Evolutionary conservation across 2,113 vertebrate species (phyloP).

Genomic region (Uria aalge): DNA sequence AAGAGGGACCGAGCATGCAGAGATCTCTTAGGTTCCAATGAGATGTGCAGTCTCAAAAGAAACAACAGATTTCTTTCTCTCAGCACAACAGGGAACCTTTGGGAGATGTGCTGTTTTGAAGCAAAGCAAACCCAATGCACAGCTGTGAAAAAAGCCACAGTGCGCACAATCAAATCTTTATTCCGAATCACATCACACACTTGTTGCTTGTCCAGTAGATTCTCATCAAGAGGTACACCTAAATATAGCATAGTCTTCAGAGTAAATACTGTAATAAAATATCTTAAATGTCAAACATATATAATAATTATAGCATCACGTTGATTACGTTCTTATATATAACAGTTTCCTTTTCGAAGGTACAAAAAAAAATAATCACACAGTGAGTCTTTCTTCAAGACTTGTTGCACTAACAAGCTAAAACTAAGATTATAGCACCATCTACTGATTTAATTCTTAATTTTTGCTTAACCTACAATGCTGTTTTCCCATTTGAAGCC

Average conservation of each 20-base stretch:
- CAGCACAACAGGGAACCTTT: not conserved
- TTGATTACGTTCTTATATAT: constrained; percentile 3
- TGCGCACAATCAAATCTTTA: not conserved
- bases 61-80: not conserved
- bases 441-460: constrained; percentile 67
- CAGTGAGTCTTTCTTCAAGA: not conserved
- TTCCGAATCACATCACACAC: not conserved
- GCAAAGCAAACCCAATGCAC: not conserved
- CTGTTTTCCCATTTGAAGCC: not conserved
- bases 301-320: constrained; percentile 8
- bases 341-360: not conserved
- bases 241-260: not conserved
- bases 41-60: not conserved
- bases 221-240: not conserved
- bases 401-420: not conserved
- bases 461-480: not conserved
- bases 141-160: not conserved
- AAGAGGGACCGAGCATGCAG: not conserved
- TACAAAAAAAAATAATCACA: not conserved
- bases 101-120: not conserved
- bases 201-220: constrained; percentile 4
- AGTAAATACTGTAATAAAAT: constrained; percentile 1
- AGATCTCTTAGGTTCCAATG: not conserved
- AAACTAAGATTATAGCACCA: constrained; percentile 76
- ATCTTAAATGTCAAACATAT: constrained; percentile 39